A percentile compares a stretch with the other conserved stretches of the same genome.
phyloP scores from a whole-genome alignment of 2,888 invertebrate species.

The Pogonocherus hispidulus region DNA sequence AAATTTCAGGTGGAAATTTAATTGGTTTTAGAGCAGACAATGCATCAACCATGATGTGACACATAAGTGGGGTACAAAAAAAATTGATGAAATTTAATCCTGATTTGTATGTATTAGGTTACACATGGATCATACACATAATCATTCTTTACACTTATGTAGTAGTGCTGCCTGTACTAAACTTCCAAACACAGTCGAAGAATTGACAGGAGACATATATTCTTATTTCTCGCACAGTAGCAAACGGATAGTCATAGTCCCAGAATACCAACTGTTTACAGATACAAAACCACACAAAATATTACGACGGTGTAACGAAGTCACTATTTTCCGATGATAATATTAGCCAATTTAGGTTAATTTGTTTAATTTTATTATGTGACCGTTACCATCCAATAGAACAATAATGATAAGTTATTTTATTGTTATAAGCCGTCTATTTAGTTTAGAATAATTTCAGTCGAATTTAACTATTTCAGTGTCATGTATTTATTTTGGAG shows the following conservation, averaged over 20 bases:
- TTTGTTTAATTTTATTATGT: too few species aligned
- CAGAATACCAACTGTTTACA: constrained; percentile 39
- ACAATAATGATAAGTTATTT: too few species aligned
- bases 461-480: too few species aligned
- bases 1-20: constrained; percentile 25
- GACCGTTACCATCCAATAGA: too few species aligned
- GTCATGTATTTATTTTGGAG: too few species aligned
- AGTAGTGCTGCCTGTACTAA: constrained; percentile 10
- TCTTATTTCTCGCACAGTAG: constrained; percentile 37
- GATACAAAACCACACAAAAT: constrained; percentile 40
- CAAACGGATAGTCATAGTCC: constrained; percentile 29
- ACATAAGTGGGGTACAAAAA: constrained; percentile 28
- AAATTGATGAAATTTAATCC: constrained; percentile 29
- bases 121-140: too few species aligned
- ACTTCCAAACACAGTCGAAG: constrained; percentile 21
- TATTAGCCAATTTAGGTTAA: too few species aligned
- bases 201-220: constrained; percentile 34
- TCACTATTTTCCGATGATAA: too few species aligned
- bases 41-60: constrained; percentile 36
- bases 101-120: constrained; percentile 33
- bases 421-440: too few species aligned
- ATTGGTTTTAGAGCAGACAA: constrained; percentile 42
- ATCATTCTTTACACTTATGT: constrained; percentile 25
- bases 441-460: too few species aligned
- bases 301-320: too few species aligned